Base-by-base conservation (phyloP, 35 echinoderm and acorn worm species). In the Apostichopus japonicus region DNA sequence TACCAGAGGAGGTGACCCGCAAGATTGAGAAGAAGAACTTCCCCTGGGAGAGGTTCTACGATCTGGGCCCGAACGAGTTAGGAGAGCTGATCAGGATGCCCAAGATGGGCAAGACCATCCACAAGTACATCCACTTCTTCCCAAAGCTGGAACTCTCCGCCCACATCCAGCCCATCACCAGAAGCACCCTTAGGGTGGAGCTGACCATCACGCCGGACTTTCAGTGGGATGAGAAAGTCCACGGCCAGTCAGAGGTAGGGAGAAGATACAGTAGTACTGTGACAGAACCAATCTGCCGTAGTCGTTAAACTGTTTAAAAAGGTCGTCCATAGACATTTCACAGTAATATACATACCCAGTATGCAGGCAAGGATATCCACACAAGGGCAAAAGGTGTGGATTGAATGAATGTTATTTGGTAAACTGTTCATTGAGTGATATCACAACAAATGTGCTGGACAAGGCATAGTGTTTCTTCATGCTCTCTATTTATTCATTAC, bases 11-110 rank as follows among this genome's bases (percentile, higher is more conserved):
- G 88, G 97, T 99, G 4, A 95, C 95, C 24, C 87, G 95, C 11
- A 99, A 99, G 92, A 99, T 99, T 16, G 97, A 99, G 93, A 99
- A 99, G 95, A 99, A 99, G 93, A 99, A 95, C 90, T 99, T 99
- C 89, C 97, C 97, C 2, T 99, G 97, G 97, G 97, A 99, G 91
- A 77, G 97, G 33, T 99, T 99, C 91, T 99, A 96, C 62, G 97
- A 99, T 73, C 93, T 99, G 1, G 97, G 97, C 25, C 97, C 95
- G 54, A 99, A 99, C 61, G 97, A 99, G 58, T 77, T 99, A 27
- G 97, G 97, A 16, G 97, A 99, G 93, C 93, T 99, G 65, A 99
- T 99, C 77, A 95, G 97, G 15, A 96, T 99, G 97, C 97, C 97
- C 53, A 99, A 99, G 93, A 95, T 99, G 97, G 95, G 97, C 13